Evolutionary conservation across 1,140 invertebrate genomes (phyloP).

Genomic region (Pogonognathellus flavescens): DNA sequence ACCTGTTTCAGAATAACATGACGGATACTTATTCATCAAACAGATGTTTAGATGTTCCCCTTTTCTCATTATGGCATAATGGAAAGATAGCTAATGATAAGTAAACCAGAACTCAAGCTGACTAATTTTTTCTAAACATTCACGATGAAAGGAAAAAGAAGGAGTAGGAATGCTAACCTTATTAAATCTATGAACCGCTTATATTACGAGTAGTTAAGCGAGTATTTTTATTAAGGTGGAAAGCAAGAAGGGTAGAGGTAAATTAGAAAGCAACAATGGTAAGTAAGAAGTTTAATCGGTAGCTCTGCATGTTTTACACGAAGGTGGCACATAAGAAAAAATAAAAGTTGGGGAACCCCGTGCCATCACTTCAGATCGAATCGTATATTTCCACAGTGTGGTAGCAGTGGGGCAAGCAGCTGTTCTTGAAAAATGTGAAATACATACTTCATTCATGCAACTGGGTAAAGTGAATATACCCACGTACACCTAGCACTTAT

Average conservation of each 20-base stretch:
- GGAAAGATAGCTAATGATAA: conserved; percentile 9
- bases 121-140: background rate
- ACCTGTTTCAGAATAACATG: background rate
- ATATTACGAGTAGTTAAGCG: too few relatives aligned
- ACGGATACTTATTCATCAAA: background rate
- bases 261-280: too few relatives aligned
- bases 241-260: too few relatives aligned
- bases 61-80: background rate
- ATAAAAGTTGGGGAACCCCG: too few relatives aligned
- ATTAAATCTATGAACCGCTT: too few relatives aligned
- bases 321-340: too few relatives aligned
- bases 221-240: too few relatives aligned
- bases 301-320: too few relatives aligned
- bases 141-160: too few relatives aligned
- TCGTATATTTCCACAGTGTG: background rate
- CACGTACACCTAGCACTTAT: too few relatives aligned
- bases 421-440: conserved; percentile 11
- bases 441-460: background rate
- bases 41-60: background rate
- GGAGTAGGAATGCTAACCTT: too few relatives aligned
- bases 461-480: background rate
- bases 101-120: background rate
- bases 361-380: background rate
- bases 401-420: background rate
- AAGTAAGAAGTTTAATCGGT: too few relatives aligned